Base-by-base conservation (phyloP, 2,888 invertebrate genomes). In the Tetrapedia diversipes region DNA sequence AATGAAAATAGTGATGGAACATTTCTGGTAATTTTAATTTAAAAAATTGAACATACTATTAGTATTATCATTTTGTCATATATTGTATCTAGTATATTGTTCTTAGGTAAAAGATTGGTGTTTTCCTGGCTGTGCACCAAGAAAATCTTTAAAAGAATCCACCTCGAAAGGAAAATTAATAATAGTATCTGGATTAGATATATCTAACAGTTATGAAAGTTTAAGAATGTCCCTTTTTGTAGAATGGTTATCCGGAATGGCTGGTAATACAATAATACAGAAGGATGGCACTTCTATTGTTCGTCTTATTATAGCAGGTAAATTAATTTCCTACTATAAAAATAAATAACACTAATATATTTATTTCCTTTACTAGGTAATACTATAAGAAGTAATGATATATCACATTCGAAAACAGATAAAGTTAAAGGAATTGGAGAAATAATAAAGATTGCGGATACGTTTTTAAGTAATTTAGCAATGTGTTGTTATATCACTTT, bases 261-360 rank as follows among this genome's bases (percentile, higher is more conserved):
- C 96, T 49, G 96, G 96, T 1, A 94, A 95, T 72, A 85, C 92
- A 19, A 90, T 93, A 49, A 94, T 94, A 79, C 95, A 96, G 86
- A 92, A 94, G 78, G 93, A 94, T 51, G 92, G 94, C 1, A 93
- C 96, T 2, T 94, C 94, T 82, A 94, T 97, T 84, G 94, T 95
- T 11, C 93, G 97, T 81, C 93, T 98, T 6, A 94, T 99, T 76
- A 94, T 99, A 77, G 98, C 98, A 81, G 98, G 97, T 92, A 86
- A 80, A 59, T 80, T 6, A 49, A 24, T 22, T 47, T 39, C n/a
- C 59, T 8, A 34, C 19, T 43, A 22, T 10, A 19, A 22, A 22
- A 51, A 10, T 65, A 45, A 19, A 34, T 14, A 11, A 0, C 2
- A 37, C 29, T 47, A 53, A 49, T 34, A 34, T 19, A 41, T 41